Percentiles rank a stretch among this genome's conserved stretches.
Evolutionary conservation across 2,888 invertebrate species (phyloP).

Genomic region (Thecophora atra): DNA sequence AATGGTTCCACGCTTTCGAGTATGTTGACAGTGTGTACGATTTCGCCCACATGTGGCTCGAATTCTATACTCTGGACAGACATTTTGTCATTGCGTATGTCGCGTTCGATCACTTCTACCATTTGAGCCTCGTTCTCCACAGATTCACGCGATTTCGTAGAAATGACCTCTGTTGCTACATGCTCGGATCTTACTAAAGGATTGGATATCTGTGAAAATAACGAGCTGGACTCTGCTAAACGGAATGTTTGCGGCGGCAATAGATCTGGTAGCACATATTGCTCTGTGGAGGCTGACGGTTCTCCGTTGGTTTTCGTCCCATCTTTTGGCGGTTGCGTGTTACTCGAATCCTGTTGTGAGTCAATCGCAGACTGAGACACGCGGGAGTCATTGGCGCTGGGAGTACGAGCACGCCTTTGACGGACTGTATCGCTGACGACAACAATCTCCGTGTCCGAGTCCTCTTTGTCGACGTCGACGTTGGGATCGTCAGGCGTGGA

Average conservation of each 20-base stretch:
- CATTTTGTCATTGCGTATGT: slow-evolving; percentile 75
- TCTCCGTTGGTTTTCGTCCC: slow-evolving; percentile 29
- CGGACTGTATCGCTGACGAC: slow-evolving; percentile 73
- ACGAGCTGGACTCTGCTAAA: slow-evolving; percentile 73
- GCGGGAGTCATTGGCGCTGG: slow-evolving; percentile 52
- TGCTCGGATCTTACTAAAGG: background rate
- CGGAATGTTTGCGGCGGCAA: slow-evolving; percentile 73
- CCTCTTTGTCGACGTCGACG: slow-evolving; percentile 34
- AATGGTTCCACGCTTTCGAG: slow-evolving; percentile 69
- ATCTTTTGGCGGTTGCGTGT: slow-evolving; percentile 4
- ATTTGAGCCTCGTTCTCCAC: slow-evolving; percentile 67
- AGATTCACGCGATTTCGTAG: slow-evolving; percentile 28
- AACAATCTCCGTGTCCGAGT: slow-evolving; percentile 70
- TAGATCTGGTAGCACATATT: slow-evolving; percentile 66
- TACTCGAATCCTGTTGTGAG: slow-evolving; percentile 26
- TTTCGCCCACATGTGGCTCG: slow-evolving; percentile 62
- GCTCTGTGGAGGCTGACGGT: slow-evolving; percentile 52
- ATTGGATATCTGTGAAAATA: slow-evolving; percentile 76
- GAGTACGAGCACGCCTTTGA: slow-evolving; percentile 66
- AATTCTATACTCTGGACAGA: slow-evolving; percentile 62
- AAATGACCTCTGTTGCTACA: slow-evolving; percentile 51
- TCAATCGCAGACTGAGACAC: slow-evolving; percentile 31
- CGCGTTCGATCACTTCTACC: slow-evolving; percentile 76
- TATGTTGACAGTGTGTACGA: slow-evolving; percentile 68
- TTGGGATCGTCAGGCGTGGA: slow-evolving; percentile 14